These are phyloP conservation scores for Phengaris arion DNA, from an alignment of 2,888 invertebrate species.

Conservation along the genomic window DNA sequence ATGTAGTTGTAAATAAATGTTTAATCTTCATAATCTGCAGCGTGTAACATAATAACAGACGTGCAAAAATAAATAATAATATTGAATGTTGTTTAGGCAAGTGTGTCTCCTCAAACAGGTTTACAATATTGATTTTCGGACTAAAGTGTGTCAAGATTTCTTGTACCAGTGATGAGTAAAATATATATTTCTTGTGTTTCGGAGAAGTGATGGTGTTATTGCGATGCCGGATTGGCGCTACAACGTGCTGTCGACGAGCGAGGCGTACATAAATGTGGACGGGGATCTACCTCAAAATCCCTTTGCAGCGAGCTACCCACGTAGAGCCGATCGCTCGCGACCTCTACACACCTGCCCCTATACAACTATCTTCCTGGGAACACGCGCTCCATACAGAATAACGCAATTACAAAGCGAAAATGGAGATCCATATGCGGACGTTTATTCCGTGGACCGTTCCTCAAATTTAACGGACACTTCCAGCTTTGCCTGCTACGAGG, in stretches of 20 bases:
- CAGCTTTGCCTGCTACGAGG: slow-evolving; percentile 73
- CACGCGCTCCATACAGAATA: slow-evolving; percentile 58
- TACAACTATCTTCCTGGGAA: slow-evolving; percentile 68
- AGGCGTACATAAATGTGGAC: slow-evolving; percentile 68
- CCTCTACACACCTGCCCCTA: slow-evolving; percentile 73
- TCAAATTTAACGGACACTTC: slow-evolving; percentile 74
- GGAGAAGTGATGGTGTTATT: slow-evolving; percentile 64
- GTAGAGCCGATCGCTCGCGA: slow-evolving; percentile 73
- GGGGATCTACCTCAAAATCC: slow-evolving; percentile 59
- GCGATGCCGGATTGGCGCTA: slow-evolving; percentile 79
- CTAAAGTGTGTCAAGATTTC: slow-evolving; percentile 49
- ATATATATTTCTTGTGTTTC: slow-evolving; percentile 44
- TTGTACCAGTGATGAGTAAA: slow-evolving; percentile 45
- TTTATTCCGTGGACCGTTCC: slow-evolving; percentile 70
- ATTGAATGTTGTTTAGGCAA: slow-evolving; percentile 50
- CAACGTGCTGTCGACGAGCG: slow-evolving; percentile 77
- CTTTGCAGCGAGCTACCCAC: slow-evolving; percentile 73
- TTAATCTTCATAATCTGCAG: neutral
- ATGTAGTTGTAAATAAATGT: neutral
- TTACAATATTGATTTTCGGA: slow-evolving; percentile 46
- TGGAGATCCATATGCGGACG: slow-evolving; percentile 66
- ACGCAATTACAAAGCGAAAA: slow-evolving; percentile 64
- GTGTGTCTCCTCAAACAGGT: slow-evolving; percentile 58
- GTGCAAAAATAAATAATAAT: slow-evolving; percentile 25
- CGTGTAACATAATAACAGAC: slow-evolving; percentile 14